Evolutionary conservation across 2,113 vertebrate species (phyloP).

Genomic region (Pseudorasbora parva): DNA sequence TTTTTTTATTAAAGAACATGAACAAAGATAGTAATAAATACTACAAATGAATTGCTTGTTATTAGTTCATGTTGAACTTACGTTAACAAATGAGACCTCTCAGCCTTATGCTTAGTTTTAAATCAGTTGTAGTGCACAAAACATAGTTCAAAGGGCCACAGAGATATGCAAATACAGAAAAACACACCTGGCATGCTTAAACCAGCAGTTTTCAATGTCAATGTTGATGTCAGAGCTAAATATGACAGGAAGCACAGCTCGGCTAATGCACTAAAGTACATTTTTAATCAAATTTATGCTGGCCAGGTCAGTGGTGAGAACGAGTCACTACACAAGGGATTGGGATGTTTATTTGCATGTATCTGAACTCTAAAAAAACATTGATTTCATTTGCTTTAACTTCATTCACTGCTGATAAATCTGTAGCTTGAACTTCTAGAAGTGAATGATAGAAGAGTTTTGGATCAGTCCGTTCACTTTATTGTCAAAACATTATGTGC

Average conservation of each 20-base stretch:
- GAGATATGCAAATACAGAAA: constrained; percentile 22
- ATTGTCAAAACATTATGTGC: too few relatives aligned
- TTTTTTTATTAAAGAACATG: too few relatives aligned
- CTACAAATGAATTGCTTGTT: too few relatives aligned
- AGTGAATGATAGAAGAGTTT: too few relatives aligned
- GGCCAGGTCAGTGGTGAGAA: background rate
- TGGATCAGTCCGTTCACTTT: too few relatives aligned
- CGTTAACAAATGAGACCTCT: too few relatives aligned
- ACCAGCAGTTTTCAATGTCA: constrained; percentile 1
- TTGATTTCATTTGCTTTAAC: background rate
- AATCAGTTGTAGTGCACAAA: background rate
- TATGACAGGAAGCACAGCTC: background rate
- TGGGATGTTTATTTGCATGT: background rate
- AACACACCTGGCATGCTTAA: background rate
- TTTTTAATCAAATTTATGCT: background rate
- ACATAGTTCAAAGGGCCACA: background rate
- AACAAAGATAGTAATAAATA: too few relatives aligned
- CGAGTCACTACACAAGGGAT: background rate
- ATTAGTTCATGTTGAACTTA: too few relatives aligned
- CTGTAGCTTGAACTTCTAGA: too few relatives aligned
- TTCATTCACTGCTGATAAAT: background rate
- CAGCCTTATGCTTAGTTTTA: background rate
- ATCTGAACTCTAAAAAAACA: background rate
- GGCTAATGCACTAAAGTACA: background rate
- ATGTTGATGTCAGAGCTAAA: background rate